Base-by-base conservation (phyloP, 2,888 invertebrate genomes). In the Anodontia alba region DNA sequence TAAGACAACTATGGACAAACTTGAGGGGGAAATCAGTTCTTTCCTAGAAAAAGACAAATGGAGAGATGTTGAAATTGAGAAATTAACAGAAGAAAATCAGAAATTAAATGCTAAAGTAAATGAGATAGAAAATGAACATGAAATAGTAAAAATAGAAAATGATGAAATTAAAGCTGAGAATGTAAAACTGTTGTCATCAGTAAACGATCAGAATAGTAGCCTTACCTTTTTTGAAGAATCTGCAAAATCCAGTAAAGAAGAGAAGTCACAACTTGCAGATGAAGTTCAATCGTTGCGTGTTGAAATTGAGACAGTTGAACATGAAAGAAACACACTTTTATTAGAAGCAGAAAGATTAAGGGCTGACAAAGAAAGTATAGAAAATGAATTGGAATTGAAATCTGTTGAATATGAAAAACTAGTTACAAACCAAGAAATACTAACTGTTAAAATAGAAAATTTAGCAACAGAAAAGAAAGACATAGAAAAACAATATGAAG, bases 11-110 rank as follows among this genome's bases (percentile, higher is more conserved):
- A 75, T 72, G 77, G 42, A 33, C 2, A 62, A 62, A 33, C 33
- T 62, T 31, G 62, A 62, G 62, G 23, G 7, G 33, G 62, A 62
- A 62, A 62, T 62, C 5, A 62, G 20, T 62, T 12, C 33, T 12
- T 7, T 33, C 20, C 17, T 33, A 33, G 62, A 62, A 62, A 62
- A 62, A 62, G 12, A 86, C 80, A 70, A 80, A 79, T 10, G 77
- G 82, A 57, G 75, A 80, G 73, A 67, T 81, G 31, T 78, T 79
- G 46, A 72, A 78, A 66, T 81, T 81, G 73, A 82, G 80, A 80
- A 62, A 69, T 57, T 81, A 81, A 77, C 31, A 84, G 8, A 78
- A 83, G 68, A 62, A 5, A 62, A 62, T 33, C 10, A 62, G 17
- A 62, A 20, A 1, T 17, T 62, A 33, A 62, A 5, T 33, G 62